These are phyloP conservation scores for Orcinus orca DNA, from an alignment of 2,113 vertebrate genomes.

Conservation along the genomic window DNA sequence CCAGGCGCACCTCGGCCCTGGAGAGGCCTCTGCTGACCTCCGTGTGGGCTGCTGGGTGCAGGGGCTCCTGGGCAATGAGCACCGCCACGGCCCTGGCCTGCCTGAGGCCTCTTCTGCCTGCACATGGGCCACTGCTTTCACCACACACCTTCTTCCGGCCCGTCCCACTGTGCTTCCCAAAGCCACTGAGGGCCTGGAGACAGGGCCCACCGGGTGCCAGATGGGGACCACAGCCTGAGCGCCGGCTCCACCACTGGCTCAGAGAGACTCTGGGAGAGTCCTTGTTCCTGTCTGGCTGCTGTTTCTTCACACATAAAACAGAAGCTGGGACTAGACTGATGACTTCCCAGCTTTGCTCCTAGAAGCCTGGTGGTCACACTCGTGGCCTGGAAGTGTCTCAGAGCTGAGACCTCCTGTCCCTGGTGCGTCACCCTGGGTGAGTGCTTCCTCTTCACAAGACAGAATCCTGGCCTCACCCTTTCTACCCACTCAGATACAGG, in stretches of 20 bases:
- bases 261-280: too few relatives aligned
- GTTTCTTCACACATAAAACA: not conserved
- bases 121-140: not conserved
- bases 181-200: not conserved
- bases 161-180: not conserved
- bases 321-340: not conserved
- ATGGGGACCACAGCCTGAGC: not conserved
- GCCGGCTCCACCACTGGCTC: not conserved
- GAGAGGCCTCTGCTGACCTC: not conserved
- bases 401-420: not conserved
- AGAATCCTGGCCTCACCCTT: not conserved
- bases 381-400: not conserved
- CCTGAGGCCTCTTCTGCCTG: not conserved
- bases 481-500: not conserved
- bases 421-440: not conserved
- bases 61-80: not conserved
- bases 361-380: not conserved
- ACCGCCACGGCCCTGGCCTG: fast-evolving
- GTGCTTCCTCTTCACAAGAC: not conserved
- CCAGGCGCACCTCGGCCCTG: not conserved
- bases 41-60: not conserved
- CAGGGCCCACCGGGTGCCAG: fast-evolving
- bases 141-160: not conserved
- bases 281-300: not conserved
- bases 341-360: not conserved